Evolutionary conservation across 2,888 invertebrate genomes (phyloP).

Genomic region (Phaedon cochleariae): DNA sequence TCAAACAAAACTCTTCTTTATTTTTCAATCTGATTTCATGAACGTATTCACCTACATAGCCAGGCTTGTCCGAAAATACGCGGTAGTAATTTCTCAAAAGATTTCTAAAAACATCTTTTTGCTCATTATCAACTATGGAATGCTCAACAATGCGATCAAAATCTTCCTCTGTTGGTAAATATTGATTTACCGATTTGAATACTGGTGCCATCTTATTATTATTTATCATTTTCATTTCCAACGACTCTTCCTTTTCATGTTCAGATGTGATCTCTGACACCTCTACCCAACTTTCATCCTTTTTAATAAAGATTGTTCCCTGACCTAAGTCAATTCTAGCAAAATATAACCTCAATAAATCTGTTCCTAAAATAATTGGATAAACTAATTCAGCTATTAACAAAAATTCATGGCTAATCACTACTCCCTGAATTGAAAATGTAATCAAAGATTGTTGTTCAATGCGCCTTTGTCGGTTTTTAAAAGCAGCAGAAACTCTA

Average conservation of each 20-base stretch:
- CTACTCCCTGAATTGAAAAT: background rate
- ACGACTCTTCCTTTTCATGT: background rate
- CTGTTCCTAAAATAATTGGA: background rate
- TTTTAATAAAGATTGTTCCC: background rate
- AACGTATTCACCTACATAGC: too few relatives aligned
- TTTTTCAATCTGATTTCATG: too few relatives aligned
- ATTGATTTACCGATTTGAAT: too few relatives aligned
- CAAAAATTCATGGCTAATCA: constrained; percentile 5
- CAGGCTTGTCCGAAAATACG: too few relatives aligned
- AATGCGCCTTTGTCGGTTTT: constrained; percentile 7
- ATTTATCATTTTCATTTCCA: background rate
- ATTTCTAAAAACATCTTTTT: too few relatives aligned
- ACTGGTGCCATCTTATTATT: background rate
- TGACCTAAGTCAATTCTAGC: background rate
- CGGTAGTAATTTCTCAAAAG: too few relatives aligned
- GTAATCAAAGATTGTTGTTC: background rate
- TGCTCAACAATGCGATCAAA: too few relatives aligned
- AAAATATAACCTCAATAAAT: background rate
- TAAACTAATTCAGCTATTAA: background rate
- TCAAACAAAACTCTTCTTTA: too few relatives aligned
- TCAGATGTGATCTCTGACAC: background rate
- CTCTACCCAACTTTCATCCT: background rate
- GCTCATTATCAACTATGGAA: too few relatives aligned
- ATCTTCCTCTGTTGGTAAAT: too few relatives aligned
- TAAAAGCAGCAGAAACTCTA: constrained; percentile 12